A percentile compares a stretch with the other conserved stretches of the same genome.
phyloP scores from a whole-genome alignment of 2,888 invertebrate species.

The Clunio marinus region DNA sequence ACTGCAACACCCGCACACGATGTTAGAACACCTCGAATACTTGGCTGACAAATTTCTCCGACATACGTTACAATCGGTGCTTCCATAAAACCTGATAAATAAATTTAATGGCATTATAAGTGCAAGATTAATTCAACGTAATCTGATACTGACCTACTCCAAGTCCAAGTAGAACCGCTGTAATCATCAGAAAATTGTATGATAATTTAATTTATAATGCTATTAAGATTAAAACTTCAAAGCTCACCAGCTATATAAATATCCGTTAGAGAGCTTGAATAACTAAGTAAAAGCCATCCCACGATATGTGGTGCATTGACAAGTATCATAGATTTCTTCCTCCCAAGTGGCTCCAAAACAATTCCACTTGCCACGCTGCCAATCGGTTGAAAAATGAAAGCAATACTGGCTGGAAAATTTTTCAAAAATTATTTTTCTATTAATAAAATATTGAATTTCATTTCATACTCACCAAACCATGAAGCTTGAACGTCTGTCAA shows the following conservation, averaged over 20 bases:
- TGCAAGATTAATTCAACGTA: too few species aligned
- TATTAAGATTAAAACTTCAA: neutral
- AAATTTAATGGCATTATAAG: neutral
- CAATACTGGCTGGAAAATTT: slow-evolving; percentile 57
- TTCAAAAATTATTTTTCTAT: slow-evolving; percentile 41
- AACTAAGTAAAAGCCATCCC: slow-evolving; percentile 58
- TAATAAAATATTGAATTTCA: neutral
- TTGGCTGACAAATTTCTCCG: slow-evolving; percentile 58
- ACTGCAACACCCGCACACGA: slow-evolving; percentile 51
- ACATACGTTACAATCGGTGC: slow-evolving; percentile 59
- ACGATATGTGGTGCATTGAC: slow-evolving; percentile 58
- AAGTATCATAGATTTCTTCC: slow-evolving; percentile 55
- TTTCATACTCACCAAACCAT: slow-evolving; percentile 55
- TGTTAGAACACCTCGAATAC: slow-evolving; percentile 55
- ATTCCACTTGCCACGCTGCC: slow-evolving; percentile 58
- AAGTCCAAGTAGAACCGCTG: slow-evolving; percentile 55
- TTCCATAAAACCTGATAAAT: slow-evolving; percentile 51
- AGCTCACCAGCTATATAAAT: slow-evolving; percentile 22
- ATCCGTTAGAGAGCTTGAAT: slow-evolving; percentile 50
- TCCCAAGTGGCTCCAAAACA: slow-evolving; percentile 55
- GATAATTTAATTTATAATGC: neutral
- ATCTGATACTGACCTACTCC: slow-evolving; percentile 47
- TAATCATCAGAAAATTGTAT: slow-evolving; percentile 42
- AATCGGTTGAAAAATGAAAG: slow-evolving; percentile 57
- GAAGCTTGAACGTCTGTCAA: slow-evolving; percentile 56